These are phyloP conservation scores for Schmidtea mediterranea DNA, from an alignment of 1,140 invertebrate species.

Conservation along the genomic window DNA sequence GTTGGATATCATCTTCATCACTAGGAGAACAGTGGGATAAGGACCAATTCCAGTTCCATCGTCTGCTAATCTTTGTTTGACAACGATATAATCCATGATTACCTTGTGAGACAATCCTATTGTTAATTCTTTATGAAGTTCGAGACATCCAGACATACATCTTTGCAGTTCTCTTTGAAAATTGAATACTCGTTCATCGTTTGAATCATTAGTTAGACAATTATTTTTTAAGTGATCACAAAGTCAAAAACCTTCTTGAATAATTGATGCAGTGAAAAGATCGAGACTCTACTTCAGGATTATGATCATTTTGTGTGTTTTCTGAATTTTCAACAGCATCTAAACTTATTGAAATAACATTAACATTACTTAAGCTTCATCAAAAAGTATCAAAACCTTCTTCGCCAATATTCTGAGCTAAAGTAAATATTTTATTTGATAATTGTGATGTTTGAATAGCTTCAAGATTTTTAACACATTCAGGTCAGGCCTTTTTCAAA, in stretches of 20 bases:
- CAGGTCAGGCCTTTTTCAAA: not conserved
- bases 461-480: not conserved
- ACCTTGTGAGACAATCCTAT: not conserved
- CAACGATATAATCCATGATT: not conserved
- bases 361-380: not conserved
- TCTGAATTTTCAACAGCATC: not conserved
- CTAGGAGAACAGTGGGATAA: not conserved
- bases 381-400: not conserved
- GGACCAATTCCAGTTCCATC: not conserved
- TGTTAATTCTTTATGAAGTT: not conserved
- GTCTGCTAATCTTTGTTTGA: not conserved
- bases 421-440: not conserved
- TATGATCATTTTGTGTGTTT: not conserved
- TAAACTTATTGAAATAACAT: not conserved
- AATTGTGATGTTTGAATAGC: not conserved
- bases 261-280: not conserved
- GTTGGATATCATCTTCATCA: not conserved
- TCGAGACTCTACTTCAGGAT: not conserved
- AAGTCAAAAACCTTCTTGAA: slow-evolving; percentile 1
- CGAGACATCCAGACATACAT: slow-evolving; percentile 1
- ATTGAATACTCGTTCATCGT: not conserved
- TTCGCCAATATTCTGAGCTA: slow-evolving; percentile 1
- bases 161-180: not conserved
- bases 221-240: not conserved
- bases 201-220: not conserved